Evolutionary conservation across 2,888 invertebrate genomes (phyloP).

Genomic region (Thalpophila matura): DNA sequence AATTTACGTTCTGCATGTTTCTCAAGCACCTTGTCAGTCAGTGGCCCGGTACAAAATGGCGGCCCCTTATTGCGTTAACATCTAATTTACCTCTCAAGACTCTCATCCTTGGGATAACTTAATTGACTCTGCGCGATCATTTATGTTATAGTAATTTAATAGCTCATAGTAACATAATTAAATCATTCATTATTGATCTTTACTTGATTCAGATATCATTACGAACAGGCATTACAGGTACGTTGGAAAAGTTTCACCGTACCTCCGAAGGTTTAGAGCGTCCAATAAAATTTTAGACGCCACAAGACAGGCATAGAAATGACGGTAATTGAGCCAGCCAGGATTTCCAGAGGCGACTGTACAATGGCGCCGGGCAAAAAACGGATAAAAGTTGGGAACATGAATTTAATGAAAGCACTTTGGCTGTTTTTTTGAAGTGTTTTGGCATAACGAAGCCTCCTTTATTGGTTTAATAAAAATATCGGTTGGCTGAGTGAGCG

Average conservation of each 20-base stretch:
- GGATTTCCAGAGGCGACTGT: constrained; percentile 47
- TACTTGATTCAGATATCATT: constrained; percentile 17
- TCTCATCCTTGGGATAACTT: constrained; percentile 70
- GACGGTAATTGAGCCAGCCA: constrained; percentile 58
- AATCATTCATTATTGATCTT: constrained; percentile 32
- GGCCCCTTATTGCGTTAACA: constrained; percentile 73
- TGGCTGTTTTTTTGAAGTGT: constrained; percentile 51
- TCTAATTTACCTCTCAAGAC: constrained; percentile 73
- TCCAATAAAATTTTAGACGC: constrained; percentile 61
- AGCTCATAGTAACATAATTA: constrained; percentile 40
- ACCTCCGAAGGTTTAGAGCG: constrained; percentile 37
- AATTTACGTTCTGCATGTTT: constrained; percentile 23
- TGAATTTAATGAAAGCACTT: constrained; percentile 59
- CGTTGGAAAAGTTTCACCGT: constrained; percentile 26
- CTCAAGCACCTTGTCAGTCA: constrained; percentile 21
- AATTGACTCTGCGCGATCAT: constrained; percentile 65
- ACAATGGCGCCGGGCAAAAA: constrained; percentile 52
- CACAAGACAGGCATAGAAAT: constrained; percentile 64
- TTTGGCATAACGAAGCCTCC: constrained; percentile 48
- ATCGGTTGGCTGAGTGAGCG: constrained; percentile 48
- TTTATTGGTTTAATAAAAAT: constrained; percentile 51
- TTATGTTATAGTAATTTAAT: constrained; percentile 59
- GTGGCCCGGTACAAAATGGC: constrained; percentile 47
- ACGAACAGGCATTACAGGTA: constrained; percentile 15
- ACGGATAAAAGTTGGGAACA: constrained; percentile 54